These are phyloP conservation scores for Drosophila monieri DNA, from an alignment of 2,888 invertebrate species.

Conservation along the genomic window DNA sequence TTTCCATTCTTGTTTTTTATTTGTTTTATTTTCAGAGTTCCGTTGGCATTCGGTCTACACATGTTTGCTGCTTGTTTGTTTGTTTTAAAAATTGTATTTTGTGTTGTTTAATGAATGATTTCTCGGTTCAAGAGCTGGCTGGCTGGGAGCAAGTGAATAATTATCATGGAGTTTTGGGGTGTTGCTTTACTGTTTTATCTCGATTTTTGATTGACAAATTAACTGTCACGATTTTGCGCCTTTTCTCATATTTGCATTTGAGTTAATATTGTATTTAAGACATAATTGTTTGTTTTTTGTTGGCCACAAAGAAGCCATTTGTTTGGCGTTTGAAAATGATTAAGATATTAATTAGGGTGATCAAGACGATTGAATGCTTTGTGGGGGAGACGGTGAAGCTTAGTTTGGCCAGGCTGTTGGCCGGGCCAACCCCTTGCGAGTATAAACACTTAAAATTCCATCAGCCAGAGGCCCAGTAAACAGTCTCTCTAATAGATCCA, in stretches of 20 bases:
- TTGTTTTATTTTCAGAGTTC: conserved; percentile 30
- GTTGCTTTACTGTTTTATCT: conserved; percentile 31
- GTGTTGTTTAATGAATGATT: conserved; percentile 65
- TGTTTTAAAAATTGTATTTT: conserved; percentile 65
- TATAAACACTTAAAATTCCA: conserved; percentile 44
- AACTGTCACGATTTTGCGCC: conserved; percentile 56
- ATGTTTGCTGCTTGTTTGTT: conserved; percentile 76
- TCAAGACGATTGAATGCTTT: neutral
- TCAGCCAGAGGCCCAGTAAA: conserved; percentile 35
- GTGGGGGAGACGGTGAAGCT: neutral
- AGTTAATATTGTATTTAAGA: conserved; percentile 49
- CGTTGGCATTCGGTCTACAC: conserved; percentile 47
- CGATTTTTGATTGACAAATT: conserved; percentile 69
- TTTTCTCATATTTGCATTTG: conserved; percentile 40
- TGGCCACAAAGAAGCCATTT: conserved; percentile 31
- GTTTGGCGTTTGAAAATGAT: conserved; percentile 32
- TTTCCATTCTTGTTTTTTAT: too few species aligned
- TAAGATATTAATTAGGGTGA: conserved; percentile 12
- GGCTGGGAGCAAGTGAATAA: conserved; percentile 73
- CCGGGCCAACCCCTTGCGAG: conserved; percentile 1
- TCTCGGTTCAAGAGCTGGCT: conserved; percentile 61
- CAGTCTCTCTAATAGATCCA: conserved; percentile 69
- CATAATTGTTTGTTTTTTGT: conserved; percentile 55
- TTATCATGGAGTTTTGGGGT: conserved; percentile 61
- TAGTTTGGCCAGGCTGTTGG: too few species aligned